Conservation (phyloP, 2,888 invertebrate species). For the Aporophyla lueneburgensis region DNA sequence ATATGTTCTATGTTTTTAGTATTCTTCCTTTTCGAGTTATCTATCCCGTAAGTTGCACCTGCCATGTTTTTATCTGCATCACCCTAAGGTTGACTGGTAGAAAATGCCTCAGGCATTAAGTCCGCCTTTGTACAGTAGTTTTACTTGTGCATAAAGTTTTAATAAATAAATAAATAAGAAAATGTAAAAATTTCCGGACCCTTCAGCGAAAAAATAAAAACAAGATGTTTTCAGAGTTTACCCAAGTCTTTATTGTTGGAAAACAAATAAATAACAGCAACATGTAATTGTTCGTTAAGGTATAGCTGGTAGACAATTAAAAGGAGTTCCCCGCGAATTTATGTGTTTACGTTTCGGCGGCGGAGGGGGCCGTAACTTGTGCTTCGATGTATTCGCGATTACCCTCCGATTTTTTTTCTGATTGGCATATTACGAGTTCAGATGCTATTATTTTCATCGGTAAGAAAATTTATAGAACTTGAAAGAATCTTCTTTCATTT, state of each 20-base stretch:
- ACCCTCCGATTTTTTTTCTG: slow-evolving; percentile 58
- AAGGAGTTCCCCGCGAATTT: slow-evolving; percentile 79
- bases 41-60: too few species aligned
- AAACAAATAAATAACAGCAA: slow-evolving; percentile 85
- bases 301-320: slow-evolving; percentile 83
- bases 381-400: slow-evolving; percentile 66
- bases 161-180: too few species aligned
- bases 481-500: background rate
- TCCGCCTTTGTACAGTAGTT: too few species aligned
- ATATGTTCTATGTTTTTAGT: too few species aligned
- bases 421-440: slow-evolving; percentile 51
- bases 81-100: too few species aligned
- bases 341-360: slow-evolving; percentile 82
- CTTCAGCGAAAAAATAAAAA: background rate
- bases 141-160: too few species aligned
- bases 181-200: background rate
- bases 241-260: slow-evolving; percentile 54
- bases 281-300: slow-evolving; percentile 78
- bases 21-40: too few species aligned
- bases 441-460: slow-evolving; percentile 32
- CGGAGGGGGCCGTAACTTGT: slow-evolving; percentile 67
- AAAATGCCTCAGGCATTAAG: too few species aligned
- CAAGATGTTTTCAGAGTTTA: slow-evolving; percentile 25
- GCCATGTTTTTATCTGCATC: too few species aligned
- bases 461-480: slow-evolving; percentile 7